phyloP scores from a whole-genome alignment of 2,888 invertebrate genomes.

The Aricia artaxerxes region DNA sequence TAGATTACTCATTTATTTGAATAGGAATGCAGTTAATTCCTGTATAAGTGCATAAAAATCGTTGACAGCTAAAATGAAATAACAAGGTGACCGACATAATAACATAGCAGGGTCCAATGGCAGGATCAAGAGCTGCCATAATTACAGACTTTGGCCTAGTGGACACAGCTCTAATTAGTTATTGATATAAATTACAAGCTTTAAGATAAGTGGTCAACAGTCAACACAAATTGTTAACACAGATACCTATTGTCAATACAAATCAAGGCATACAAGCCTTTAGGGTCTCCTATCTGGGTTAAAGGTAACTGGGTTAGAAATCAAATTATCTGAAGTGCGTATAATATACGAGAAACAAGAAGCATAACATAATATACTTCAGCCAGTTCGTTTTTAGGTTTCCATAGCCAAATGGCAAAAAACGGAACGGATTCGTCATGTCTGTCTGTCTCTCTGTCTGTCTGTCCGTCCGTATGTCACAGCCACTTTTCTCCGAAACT shows the following conservation, averaged over 20 bases:
- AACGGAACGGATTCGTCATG: no score
- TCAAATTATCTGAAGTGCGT: no score
- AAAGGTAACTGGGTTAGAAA: no score
- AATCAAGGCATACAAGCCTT: not conserved
- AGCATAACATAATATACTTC: no score
- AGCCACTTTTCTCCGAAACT: no score
- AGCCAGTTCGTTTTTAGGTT: no score
- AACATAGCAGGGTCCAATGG: not conserved
- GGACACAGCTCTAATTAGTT: not conserved
- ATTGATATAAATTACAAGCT: not conserved
- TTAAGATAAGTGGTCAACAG: not conserved
- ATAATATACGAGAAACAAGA: no score
- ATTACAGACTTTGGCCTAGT: not conserved
- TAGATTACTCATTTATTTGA: not conserved
- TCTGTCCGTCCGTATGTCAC: no score
- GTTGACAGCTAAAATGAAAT: not conserved
- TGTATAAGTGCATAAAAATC: not conserved
- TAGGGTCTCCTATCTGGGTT: no score
- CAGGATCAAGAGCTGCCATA: slow-evolving; percentile 2
- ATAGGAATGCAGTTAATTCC: not conserved
- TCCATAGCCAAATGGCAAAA: no score
- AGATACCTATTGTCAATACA: not conserved
- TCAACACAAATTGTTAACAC: not conserved
- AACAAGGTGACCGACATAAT: not conserved
- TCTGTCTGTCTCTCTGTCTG: no score